A percentile compares a stretch with the other conserved stretches of the same genome.
These are phyloP conservation scores for Ceriagrion tenellum DNA, from an alignment of 2,888 invertebrate species.

Conservation along the genomic window DNA sequence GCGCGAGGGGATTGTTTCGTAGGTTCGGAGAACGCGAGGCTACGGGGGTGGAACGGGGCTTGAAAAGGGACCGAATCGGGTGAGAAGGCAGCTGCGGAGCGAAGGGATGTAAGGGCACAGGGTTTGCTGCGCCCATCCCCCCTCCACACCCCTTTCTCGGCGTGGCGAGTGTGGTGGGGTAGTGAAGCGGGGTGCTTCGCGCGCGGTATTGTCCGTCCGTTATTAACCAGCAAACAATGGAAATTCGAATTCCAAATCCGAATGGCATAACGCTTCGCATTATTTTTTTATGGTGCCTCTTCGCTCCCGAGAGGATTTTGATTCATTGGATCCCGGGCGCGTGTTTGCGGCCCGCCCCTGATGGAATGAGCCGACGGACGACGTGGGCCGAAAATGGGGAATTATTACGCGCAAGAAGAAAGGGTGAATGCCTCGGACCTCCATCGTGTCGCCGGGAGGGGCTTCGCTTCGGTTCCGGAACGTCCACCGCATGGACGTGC, in stretches of 20 bases:
- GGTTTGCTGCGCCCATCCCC: too few relatives aligned
- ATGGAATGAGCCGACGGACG: background rate
- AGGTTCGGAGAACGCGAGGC: background rate
- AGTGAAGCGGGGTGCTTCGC: background rate
- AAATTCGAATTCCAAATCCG: background rate
- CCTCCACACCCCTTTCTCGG: background rate
- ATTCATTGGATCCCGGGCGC: background rate
- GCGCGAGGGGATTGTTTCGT: background rate
- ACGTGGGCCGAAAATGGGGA: background rate
- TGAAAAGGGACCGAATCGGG: too few relatives aligned
- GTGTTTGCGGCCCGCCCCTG: constrained; percentile 16
- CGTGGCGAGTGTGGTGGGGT: background rate
- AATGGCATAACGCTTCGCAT: background rate
- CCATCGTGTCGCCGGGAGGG: background rate
- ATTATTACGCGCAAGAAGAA: background rate
- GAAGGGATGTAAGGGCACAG: too few relatives aligned
- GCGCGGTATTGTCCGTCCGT: background rate
- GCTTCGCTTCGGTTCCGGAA: background rate
- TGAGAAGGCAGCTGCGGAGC: too few relatives aligned
- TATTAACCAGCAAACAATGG: constrained; percentile 46
- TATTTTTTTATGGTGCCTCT: background rate
- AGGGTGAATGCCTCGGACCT: background rate
- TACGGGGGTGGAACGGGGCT: background rate
- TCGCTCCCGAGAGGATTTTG: background rate
- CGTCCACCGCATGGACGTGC: background rate